Evolutionary conservation across 2,113 vertebrate species (phyloP).

Genomic region (Rhagologus leucostigma): DNA sequence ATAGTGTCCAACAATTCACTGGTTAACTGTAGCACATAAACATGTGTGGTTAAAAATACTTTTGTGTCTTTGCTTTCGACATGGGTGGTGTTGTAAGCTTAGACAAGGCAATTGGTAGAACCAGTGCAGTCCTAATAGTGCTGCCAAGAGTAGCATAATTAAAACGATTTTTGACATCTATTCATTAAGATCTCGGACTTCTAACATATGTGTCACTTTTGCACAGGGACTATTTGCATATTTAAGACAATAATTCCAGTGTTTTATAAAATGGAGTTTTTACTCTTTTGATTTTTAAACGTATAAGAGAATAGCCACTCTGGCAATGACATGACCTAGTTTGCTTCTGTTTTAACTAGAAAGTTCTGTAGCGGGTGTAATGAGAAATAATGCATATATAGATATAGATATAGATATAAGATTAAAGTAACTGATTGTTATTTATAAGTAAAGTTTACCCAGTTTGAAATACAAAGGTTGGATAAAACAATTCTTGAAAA

Average conservation of each 20-base stretch:
- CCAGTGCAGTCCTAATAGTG: neutral
- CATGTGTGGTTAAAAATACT: constrained; percentile 6
- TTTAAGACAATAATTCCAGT: neutral
- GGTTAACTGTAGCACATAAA: constrained; percentile 29
- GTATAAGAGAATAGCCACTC: neutral
- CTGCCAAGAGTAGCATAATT: neutral
- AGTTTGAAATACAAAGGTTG: neutral
- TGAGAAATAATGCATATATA: neutral
- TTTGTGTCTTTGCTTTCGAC: neutral
- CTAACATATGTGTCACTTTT: neutral
- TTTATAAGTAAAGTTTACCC: neutral
- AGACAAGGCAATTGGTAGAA: constrained; percentile 14
- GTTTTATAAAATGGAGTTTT: neutral
- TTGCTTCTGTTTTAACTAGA: neutral
- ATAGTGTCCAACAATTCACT: neutral
- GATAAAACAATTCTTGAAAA: neutral
- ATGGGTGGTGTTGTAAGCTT: neutral
- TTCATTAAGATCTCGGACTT: neutral
- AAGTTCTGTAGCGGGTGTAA: neutral
- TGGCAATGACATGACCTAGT: neutral
- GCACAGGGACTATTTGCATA: neutral
- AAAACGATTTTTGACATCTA: neutral
- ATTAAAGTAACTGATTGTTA: neutral
- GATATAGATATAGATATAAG: neutral
- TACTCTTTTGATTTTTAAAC: neutral